Base-by-base conservation (phyloP, 2,113 vertebrate genomes). In the Rhagologus leucostigma region DNA sequence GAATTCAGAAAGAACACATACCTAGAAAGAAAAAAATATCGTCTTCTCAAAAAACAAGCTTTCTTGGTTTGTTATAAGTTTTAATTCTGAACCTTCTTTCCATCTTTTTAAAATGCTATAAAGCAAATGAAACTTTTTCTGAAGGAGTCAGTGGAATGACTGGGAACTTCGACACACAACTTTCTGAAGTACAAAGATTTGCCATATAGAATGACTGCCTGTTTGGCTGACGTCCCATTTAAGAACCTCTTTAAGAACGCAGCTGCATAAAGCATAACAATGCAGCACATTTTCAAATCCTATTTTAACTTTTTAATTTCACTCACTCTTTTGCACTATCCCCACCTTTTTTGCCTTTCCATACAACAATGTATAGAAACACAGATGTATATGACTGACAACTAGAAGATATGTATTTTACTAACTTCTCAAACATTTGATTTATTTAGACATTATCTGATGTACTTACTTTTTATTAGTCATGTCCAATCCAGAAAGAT, bases 401-500 rank as follows among this genome's bases (percentile, higher is more conserved):
- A 15, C 21, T 42, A 83, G 57, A 78, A 71, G 23, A 76, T 22
- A 4, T 5, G 0, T 23, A 57, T 37, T 23, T 8, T 49, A 68
- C 8, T 56, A 87, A 75, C 30, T 35, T 80, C 47, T 60, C 30
- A 81, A 87, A 69, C 16, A 22, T n/a, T 90, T 44, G 3, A 68
- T 90, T 73, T 62, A 30, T 47, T 91, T 64, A 73, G 29, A 47
- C 29, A 39, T 78, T 46, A 63, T 27, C 14, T 65, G 44, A 65
- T 23, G 3, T 85, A 97, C 98, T 97, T 96, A 98, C 98, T 97
- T 98, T 85, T 95, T 98, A 56, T 92, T 95, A 57, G 96, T 98
- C 98, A 98, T 98, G 93, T 98, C 98, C 93, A 96, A 96, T 82
- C 98, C 98, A n/a, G 98, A 98, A 92, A 98, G 97, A 19, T 98